A percentile compares a stretch with the other conserved stretches of the same genome.
Conservation (phyloP, 1,140 invertebrate species). For the Amphibalanus amphitrite region DNA sequence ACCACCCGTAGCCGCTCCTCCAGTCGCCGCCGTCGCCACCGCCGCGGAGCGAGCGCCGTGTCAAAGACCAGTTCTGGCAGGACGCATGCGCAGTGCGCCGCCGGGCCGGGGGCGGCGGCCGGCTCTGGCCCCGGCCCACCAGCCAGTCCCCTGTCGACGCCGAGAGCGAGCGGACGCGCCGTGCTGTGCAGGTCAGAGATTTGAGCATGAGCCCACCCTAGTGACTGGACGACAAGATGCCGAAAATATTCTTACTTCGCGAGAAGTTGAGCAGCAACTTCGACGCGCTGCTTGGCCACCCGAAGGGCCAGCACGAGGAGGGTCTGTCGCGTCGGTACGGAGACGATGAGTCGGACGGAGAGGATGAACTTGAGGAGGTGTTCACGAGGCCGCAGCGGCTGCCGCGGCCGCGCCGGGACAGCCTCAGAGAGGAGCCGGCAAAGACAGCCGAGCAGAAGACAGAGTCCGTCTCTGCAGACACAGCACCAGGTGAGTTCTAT, state of each 20-base stretch:
- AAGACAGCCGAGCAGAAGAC: background rate
- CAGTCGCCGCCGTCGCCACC: too few relatives aligned
- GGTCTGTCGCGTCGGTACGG: background rate
- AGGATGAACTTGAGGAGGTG: background rate
- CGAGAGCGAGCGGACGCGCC: too few relatives aligned
- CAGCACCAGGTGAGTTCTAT: background rate
- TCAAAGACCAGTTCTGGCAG: background rate
- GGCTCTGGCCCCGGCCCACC: too few relatives aligned
- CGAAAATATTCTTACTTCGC: background rate
- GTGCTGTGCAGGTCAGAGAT: background rate
- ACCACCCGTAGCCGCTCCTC: too few relatives aligned
- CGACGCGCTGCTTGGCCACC: background rate
- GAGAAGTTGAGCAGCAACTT: conserved; percentile 1
- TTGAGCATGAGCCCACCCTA: background rate
- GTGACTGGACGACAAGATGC: background rate
- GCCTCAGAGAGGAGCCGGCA: too few relatives aligned
- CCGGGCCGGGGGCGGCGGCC: too few relatives aligned
- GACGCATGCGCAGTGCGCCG: background rate
- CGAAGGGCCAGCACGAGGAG: background rate
- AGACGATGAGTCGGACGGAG: background rate
- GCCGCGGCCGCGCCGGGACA: background rate
- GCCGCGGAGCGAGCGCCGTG: too few relatives aligned
- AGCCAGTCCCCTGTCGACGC: background rate
- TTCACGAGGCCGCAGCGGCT: background rate
- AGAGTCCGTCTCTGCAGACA: background rate